Evolutionary conservation across 2,113 vertebrate genomes (phyloP).

Genomic region (Elachura formosa): DNA sequence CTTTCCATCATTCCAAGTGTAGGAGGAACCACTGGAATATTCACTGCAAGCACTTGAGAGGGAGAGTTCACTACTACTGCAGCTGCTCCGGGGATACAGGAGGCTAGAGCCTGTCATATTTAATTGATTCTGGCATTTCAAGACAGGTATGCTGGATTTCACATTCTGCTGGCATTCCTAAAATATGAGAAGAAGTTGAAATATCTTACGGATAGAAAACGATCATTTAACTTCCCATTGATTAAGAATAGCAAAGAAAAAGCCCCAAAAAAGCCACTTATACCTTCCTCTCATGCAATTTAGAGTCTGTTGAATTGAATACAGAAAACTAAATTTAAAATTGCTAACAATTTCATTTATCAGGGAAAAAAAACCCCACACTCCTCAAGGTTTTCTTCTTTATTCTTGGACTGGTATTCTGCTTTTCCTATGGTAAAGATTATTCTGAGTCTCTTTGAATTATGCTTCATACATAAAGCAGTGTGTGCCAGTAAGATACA

Average conservation of each 20-base stretch:
- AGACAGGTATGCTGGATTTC: constrained; percentile 71
- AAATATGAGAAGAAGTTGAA: constrained; percentile 40
- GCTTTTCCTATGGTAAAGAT: not conserved
- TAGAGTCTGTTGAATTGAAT: not conserved
- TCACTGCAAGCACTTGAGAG: constrained; percentile 92
- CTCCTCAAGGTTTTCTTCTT: not conserved
- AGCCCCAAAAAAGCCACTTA: not conserved
- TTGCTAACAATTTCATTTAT: not conserved
- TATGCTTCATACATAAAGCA: constrained; percentile 32
- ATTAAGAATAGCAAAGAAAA: constrained; percentile 8
- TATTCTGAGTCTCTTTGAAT: constrained; percentile 35
- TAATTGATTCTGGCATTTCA: constrained; percentile 80
- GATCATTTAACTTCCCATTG: not conserved
- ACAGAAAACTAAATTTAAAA: not conserved
- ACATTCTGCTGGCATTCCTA: constrained; percentile 80
- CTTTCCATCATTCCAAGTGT: constrained; percentile 85
- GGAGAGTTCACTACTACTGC: constrained; percentile 89
- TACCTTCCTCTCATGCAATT: not conserved
- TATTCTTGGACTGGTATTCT: not conserved
- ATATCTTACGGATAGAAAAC: not conserved
- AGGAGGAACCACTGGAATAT: constrained; percentile 89
- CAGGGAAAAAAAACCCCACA: not conserved
- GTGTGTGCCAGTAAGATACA: constrained; percentile 28
- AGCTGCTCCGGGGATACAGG: constrained; percentile 83
- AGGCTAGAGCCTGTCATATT: constrained; percentile 65